These are phyloP conservation scores for Enteromius viviparus DNA, from an alignment of 2,797 vertebrate genomes.

Conservation along the genomic window DNA sequence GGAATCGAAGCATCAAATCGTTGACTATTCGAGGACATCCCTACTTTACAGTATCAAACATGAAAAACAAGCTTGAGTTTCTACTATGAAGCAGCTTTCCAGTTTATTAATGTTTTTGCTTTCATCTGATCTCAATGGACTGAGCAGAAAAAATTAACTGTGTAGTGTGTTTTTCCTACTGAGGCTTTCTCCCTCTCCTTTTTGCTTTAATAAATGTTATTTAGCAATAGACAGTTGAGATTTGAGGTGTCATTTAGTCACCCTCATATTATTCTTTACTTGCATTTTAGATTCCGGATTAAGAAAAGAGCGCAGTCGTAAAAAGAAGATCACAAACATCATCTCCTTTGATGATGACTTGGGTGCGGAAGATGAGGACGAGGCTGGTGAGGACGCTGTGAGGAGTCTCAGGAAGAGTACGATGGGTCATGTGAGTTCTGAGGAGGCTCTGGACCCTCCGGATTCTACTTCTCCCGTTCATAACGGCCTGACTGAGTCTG, in stretches of 20 bases:
- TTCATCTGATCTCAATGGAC: background rate
- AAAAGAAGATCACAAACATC: slow-evolving; percentile 95
- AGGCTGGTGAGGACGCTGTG: slow-evolving; percentile 68
- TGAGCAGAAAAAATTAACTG: background rate
- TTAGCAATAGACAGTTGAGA: background rate
- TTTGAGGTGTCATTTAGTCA: background rate
- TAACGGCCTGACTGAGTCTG: slow-evolving; percentile 71
- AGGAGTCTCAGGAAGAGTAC: slow-evolving; percentile 73
- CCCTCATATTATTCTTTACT: background rate
- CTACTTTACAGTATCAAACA: background rate
- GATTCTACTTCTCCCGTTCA: slow-evolving; percentile 64
- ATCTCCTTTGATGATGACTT: slow-evolving; percentile 96
- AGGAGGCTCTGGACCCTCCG: slow-evolving; percentile 81
- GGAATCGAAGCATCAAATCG: too few relatives aligned
- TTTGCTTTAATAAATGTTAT: background rate
- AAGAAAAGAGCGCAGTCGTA: slow-evolving; percentile 90
- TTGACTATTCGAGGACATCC: too few relatives aligned
- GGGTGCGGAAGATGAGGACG: slow-evolving; percentile 82
- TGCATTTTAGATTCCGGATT: slow-evolving; percentile 82
- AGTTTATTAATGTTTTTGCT: background rate
- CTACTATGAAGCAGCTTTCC: background rate
- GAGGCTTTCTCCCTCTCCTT: background rate
- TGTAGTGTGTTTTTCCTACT: background rate
- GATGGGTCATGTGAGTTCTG: slow-evolving; percentile 78
- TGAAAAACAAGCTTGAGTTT: background rate